Evolutionary conservation across 2,797 vertebrate species (phyloP).

Genomic region (Orestias chungarensis): DNA sequence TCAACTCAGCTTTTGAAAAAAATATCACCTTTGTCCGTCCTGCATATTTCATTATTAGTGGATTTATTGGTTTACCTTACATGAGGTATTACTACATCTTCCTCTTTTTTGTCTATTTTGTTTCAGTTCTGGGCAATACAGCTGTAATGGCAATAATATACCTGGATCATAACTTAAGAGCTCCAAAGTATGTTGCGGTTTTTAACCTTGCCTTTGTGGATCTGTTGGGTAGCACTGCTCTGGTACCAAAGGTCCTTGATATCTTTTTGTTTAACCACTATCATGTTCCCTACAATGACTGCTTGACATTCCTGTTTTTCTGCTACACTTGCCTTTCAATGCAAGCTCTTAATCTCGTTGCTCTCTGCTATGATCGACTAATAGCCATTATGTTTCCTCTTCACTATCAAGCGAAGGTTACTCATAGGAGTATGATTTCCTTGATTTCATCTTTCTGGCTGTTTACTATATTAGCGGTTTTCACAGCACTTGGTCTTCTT

Average conservation of each 20-base stretch:
- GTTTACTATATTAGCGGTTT: background rate
- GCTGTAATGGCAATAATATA: slow-evolving; percentile 50
- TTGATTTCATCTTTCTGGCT: slow-evolving; percentile 42
- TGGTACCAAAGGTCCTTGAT: slow-evolving; percentile 63
- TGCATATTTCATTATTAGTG: slow-evolving; percentile 49
- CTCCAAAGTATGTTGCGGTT: slow-evolving; percentile 59
- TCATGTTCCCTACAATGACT: slow-evolving; percentile 40
- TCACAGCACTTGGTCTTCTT: slow-evolving; percentile 43
- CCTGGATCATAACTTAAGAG: slow-evolving; percentile 41
- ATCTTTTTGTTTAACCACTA: slow-evolving; percentile 47
- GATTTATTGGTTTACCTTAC: slow-evolving; percentile 40
- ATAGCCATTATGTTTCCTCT: slow-evolving; percentile 66
- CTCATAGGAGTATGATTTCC: slow-evolving; percentile 44
- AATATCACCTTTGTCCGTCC: slow-evolving; percentile 60
- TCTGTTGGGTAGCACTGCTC: slow-evolving; percentile 36
- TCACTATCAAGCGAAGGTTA: slow-evolving; percentile 58
- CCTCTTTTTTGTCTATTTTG: slow-evolving; percentile 44
- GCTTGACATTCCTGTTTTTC: slow-evolving; percentile 50
- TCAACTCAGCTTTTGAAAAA: slow-evolving; percentile 45
- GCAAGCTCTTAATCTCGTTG: slow-evolving; percentile 62
- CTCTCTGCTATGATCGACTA: slow-evolving; percentile 62
- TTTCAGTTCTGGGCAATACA: slow-evolving; percentile 48
- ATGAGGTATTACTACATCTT: slow-evolving; percentile 54
- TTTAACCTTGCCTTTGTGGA: slow-evolving; percentile 60
- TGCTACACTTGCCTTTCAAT: slow-evolving; percentile 37